Evolutionary conservation across 2,113 vertebrate genomes (phyloP), one percentile per base, ranked within the genome.

Genomic region (Megaptera novaeangliae): DNA sequence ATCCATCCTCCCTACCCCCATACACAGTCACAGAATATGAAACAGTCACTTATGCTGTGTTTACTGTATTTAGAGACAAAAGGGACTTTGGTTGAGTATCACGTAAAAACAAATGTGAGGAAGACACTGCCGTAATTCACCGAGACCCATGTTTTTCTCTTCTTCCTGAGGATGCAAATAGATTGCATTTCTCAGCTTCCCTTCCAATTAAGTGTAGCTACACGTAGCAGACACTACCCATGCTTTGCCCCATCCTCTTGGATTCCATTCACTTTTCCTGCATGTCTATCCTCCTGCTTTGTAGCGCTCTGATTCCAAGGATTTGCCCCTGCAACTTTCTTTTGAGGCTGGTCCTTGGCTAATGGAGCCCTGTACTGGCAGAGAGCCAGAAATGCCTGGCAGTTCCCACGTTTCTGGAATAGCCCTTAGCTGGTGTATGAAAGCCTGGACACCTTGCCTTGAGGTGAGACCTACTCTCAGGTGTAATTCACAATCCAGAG

Each of bases 181-280:
- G 41, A 80, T n/a, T 20, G 27, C 64, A 57, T n/a, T 63, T 57
- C 18, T 81, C 71, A 81, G 41, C 39, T 44, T 88, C 71, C 36
- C 10, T 74, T 36, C 59, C 27, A 66, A n/a, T 10, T 25, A 34
- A 17, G 8, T 0, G 13, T 31, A n/a, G 29, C 12, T 27, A 46
- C 13, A 0, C 2, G 6, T 1, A 61, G 39, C 34, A 11, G 27
- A 64, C 17, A 17, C 2, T 14, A 1, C 31, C n/a, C 4, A 0
- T 5, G 31, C 44, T 59, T 41, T 15, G 10, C 14, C 61, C 75
- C 12, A 2, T 46, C 21, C 13, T 82, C 8, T 49, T 57, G 55
- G 52, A 36, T 52, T 74, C 77, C 49, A 18, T 0, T 72, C 20
- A 11, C 41, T 14, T 7, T 49, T 29, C 74, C 72, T 81, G 2